A percentile compares a stretch with the other conserved stretches of the same genome.
phyloP scores from a whole-genome alignment of 2,888 invertebrate genomes.

The Anticlea derivata region DNA sequence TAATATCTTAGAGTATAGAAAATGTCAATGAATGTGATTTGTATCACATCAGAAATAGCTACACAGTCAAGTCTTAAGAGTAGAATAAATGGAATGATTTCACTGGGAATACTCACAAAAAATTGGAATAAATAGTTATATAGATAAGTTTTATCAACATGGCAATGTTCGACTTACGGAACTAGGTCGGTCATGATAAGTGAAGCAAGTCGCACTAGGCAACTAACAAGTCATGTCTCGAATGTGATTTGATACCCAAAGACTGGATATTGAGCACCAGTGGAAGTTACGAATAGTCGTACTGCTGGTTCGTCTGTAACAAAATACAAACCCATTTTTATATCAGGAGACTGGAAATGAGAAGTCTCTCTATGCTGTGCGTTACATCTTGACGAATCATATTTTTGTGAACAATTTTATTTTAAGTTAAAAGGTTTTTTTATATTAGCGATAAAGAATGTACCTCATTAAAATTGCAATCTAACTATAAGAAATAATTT shows the following conservation, averaged over 20 bases:
- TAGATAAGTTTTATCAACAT: conserved; percentile 20
- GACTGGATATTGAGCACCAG: background rate
- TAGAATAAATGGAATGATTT: conserved; percentile 33
- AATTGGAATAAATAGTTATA: conserved; percentile 12
- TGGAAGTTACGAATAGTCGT: conserved; percentile 22
- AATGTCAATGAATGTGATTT: conserved; percentile 34
- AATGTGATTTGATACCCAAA: conserved; percentile 10
- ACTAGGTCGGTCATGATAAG: conserved; percentile 27
- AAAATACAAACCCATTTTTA: background rate
- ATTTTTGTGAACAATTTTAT: too few species aligned
- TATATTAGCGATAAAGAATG: too few species aligned
- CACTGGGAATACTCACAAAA: conserved; percentile 20
- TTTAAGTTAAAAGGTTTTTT: too few species aligned
- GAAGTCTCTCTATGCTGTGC: too few species aligned
- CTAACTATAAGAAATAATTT: too few species aligned
- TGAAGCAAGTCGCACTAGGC: conserved; percentile 1
- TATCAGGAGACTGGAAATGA: too few species aligned
- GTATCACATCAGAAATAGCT: conserved; percentile 31
- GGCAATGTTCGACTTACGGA: conserved; percentile 22
- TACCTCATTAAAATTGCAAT: too few species aligned
- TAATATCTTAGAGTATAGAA: conserved; percentile 18
- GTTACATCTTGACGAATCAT: too few species aligned
- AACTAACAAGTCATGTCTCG: conserved; percentile 17
- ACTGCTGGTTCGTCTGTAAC: conserved; percentile 25
- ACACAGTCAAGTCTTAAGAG: conserved; percentile 20